These are phyloP conservation scores for Hirudo medicinalis DNA, from an alignment of 1,140 invertebrate species.

Conservation along the genomic window DNA sequence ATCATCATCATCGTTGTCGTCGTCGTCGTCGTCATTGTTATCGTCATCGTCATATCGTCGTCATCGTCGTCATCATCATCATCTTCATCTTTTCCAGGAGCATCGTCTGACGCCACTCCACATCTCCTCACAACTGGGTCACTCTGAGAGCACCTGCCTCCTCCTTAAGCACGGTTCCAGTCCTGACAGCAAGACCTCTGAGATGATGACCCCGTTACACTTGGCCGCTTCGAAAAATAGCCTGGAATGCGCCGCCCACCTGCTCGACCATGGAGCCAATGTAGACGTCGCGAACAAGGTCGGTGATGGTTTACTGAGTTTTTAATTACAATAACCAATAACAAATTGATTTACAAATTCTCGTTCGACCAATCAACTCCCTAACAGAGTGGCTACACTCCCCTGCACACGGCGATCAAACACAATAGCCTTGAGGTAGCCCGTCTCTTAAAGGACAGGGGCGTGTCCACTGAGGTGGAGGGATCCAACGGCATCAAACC, in stretches of 20 bases:
- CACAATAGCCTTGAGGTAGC: constrained; percentile 95
- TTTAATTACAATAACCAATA: neutral
- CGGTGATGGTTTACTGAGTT: neutral
- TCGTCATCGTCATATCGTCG: constrained; percentile 58
- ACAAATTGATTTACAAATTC: neutral
- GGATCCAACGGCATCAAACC: constrained; percentile 97
- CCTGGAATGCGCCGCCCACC: neutral
- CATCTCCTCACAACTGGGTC: constrained; percentile 49
- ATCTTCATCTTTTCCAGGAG: constrained; percentile 22
- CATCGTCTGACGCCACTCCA: constrained; percentile 46
- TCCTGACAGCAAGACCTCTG: constrained; percentile 11
- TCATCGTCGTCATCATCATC: constrained; percentile 50
- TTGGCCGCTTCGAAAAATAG: constrained; percentile 5
- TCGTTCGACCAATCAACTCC: constrained; percentile 15
- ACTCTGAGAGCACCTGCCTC: constrained; percentile 35
- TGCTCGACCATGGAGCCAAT: constrained; percentile 19
- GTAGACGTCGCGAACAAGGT: constrained; percentile 10
- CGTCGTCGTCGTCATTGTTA: no score
- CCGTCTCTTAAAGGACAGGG: constrained; percentile 76
- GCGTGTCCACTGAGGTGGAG: constrained; percentile 84
- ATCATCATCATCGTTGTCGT: no score
- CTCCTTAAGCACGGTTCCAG: constrained; percentile 8
- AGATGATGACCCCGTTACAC: constrained; percentile 14
- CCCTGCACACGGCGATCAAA: constrained; percentile 96
- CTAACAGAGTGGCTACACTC: constrained; percentile 80